Percentiles rank a stretch among this genome's conserved stretches.
These are phyloP conservation scores for Paramormyrops hopkinsi DNA, from an alignment of 2,797 vertebrate species.

Conservation along the genomic window DNA sequence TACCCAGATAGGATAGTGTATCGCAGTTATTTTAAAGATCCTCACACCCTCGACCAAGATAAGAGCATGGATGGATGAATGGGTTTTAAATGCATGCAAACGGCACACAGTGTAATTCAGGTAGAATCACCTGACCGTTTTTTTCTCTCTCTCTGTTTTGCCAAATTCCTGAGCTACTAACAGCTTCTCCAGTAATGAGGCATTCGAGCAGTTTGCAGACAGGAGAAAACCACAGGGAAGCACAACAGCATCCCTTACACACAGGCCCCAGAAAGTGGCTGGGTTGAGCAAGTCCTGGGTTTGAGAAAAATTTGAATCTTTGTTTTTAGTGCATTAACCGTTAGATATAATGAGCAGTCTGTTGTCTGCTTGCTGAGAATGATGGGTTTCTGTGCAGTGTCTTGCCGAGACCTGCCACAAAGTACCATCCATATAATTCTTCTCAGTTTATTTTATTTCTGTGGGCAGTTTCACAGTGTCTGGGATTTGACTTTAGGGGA, in stretches of 20 bases:
- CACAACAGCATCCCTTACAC: background rate
- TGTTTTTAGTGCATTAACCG: conserved; percentile 10
- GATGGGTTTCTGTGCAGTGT: background rate
- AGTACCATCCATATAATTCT: background rate
- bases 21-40: background rate
- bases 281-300: background rate
- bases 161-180: background rate
- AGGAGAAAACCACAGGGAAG: conserved; percentile 1
- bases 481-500: conserved; percentile 1
- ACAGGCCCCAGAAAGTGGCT: background rate
- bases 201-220: conserved; percentile 4
- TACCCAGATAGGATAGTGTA: background rate
- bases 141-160: background rate
- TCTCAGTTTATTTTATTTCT: conserved; percentile 6
- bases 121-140: background rate
- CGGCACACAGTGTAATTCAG: background rate
- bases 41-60: background rate
- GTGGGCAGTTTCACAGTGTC: background rate
- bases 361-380: background rate
- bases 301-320: background rate
- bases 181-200: background rate
- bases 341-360: conserved; percentile 16
- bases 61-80: background rate
- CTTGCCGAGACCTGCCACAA: background rate
- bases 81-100: background rate